phyloP scores from a whole-genome alignment of 2,113 vertebrate genomes.

The Chamaetylas fuelleborni region DNA sequence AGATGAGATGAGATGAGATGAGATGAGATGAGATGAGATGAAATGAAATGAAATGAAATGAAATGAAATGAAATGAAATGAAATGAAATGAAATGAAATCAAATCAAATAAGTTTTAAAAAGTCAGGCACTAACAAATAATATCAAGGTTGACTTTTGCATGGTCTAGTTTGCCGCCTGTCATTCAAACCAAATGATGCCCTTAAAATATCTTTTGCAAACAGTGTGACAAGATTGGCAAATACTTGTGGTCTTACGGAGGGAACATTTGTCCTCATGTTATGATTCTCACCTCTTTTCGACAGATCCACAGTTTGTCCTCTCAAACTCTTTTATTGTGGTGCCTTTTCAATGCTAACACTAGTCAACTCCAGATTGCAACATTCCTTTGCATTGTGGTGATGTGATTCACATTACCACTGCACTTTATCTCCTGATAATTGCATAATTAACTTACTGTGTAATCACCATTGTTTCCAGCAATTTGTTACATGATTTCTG shows the following conservation, averaged over 20 bases:
- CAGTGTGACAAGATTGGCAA: background rate
- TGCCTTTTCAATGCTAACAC: background rate
- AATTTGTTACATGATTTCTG: background rate
- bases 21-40: too few species aligned
- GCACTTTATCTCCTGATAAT: background rate
- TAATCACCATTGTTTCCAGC: background rate
- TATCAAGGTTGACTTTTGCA: background rate
- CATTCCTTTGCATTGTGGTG: background rate
- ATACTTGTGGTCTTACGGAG: background rate
- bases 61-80: background rate
- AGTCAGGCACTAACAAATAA: background rate
- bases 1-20: too few species aligned
- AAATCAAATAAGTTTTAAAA: background rate
- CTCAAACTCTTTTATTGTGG: background rate
- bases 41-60: too few species aligned
- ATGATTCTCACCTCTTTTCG: background rate
- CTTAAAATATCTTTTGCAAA: background rate
- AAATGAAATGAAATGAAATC: background rate
- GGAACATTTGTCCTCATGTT: background rate
- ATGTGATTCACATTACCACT: background rate
- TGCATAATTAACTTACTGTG: background rate
- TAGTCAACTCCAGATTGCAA: background rate
- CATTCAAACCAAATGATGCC: background rate
- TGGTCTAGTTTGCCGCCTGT: background rate
- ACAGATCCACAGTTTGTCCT: background rate